phyloP scores from a whole-genome alignment of 2,113 vertebrate species.

The Nothocercus nigrocapillus region DNA sequence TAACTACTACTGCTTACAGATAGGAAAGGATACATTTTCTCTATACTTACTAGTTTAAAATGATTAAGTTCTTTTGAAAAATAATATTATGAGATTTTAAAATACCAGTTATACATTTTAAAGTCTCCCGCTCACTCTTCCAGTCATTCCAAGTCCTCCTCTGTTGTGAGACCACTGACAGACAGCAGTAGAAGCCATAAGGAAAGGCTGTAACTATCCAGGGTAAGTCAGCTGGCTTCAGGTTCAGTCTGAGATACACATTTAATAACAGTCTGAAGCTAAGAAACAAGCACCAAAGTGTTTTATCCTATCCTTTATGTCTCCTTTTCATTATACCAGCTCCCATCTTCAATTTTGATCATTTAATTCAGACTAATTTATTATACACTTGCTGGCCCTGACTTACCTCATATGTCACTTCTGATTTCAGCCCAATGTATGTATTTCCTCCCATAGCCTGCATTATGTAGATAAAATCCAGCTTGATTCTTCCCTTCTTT shows the following conservation, averaged over 20 bases:
- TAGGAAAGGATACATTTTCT: not conserved
- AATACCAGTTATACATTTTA: not conserved
- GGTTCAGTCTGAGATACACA: not conserved
- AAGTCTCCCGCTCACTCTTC: not conserved
- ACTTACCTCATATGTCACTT: not conserved
- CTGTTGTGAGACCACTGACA: not conserved
- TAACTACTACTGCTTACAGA: not conserved
- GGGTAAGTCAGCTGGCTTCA: not conserved
- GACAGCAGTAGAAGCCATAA: not conserved
- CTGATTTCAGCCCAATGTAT: not conserved
- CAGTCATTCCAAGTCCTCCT: not conserved
- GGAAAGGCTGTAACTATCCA: not conserved
- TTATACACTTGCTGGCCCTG: not conserved
- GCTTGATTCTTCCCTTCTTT: not conserved
- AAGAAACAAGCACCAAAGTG: not conserved
- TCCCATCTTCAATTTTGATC: not conserved
- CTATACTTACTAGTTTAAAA: not conserved
- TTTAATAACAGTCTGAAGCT: not conserved
- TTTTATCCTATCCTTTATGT: not conserved
- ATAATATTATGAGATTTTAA: not conserved
- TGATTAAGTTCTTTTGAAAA: not conserved
- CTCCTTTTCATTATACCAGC: not conserved
- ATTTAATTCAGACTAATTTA: not conserved
- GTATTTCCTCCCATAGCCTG: not conserved
- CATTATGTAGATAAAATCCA: not conserved